Conservation (phyloP, 2,888 invertebrate genomes). For the Bellardia pandia region DNA sequence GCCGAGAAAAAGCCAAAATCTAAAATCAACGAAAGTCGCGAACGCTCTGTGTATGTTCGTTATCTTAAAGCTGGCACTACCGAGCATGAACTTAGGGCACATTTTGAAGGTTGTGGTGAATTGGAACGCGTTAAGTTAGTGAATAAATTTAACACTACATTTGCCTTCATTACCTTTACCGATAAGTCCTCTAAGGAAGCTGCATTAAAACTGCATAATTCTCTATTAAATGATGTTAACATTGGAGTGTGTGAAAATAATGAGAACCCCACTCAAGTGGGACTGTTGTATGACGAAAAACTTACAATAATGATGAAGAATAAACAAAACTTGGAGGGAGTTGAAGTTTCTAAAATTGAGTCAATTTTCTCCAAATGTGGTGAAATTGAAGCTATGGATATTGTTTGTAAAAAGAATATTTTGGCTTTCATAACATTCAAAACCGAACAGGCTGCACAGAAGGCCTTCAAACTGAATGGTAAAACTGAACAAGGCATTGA, state of each 20-base stretch:
- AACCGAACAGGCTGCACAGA: conserved; percentile 68
- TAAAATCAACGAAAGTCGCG: conserved; percentile 55
- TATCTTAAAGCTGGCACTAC: conserved; percentile 70
- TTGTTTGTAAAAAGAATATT: conserved; percentile 75
- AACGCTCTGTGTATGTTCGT: conserved; percentile 72
- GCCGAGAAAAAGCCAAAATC: not conserved
- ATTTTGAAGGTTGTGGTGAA: conserved; percentile 76
- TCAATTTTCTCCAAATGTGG: conserved; percentile 78
- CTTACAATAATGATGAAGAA: conserved; percentile 76
- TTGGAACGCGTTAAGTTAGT: conserved; percentile 70
- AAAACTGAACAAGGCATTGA: conserved; percentile 75
- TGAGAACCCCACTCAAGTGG: not conserved
- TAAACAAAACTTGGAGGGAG: conserved; percentile 59
- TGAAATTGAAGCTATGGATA: conserved; percentile 75
- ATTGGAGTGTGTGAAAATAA: conserved; percentile 75
- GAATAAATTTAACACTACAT: not conserved
- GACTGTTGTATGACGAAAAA: conserved; percentile 36
- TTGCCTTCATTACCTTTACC: conserved; percentile 75
- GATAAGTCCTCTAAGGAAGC: conserved; percentile 38
- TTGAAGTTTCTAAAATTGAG: conserved; percentile 69
- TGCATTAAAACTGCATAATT: conserved; percentile 76
- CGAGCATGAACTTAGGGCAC: conserved; percentile 71
- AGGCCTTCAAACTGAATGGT: conserved; percentile 76
- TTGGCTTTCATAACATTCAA: conserved; percentile 78
- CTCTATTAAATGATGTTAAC: conserved; percentile 74